Percentiles rank a stretch among this genome's conserved stretches.
Evolutionary conservation across 2,113 vertebrate species (phyloP).

Genomic region (Paramisgurnus dabryanus): DNA sequence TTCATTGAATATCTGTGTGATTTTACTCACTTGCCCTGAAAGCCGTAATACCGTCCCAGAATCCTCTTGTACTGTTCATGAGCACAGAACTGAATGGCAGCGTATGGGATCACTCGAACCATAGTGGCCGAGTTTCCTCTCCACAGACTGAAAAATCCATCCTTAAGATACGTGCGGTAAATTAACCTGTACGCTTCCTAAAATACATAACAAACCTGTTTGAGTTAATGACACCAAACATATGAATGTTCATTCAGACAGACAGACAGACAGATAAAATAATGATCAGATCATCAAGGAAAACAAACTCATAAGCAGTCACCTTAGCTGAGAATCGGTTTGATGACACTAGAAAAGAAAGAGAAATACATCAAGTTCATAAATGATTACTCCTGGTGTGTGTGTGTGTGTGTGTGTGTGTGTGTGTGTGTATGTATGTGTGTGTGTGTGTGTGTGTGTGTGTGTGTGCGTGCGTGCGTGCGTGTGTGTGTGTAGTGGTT

Average conservation of each 20-base stretch:
- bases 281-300: too few species aligned
- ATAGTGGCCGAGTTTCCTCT: slow-evolving; percentile 97
- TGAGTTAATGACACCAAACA: too few species aligned
- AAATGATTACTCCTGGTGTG: not conserved
- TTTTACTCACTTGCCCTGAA: slow-evolving; percentile 86
- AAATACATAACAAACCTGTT: not conserved
- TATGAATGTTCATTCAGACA: too few species aligned
- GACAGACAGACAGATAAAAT: not conserved
- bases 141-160: slow-evolving; percentile 95
- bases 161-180: slow-evolving; percentile 90
- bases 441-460: not conserved
- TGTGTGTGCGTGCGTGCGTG: not conserved
- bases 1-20: too few species aligned
- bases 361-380: slow-evolving; percentile 3
- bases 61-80: slow-evolving; percentile 93
- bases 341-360: slow-evolving; percentile 87
- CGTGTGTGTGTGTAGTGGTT: not conserved
- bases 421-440: not conserved
- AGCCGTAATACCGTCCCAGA: slow-evolving; percentile 88
- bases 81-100: slow-evolving; percentile 96
- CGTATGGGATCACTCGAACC: slow-evolving; percentile 94
- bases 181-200: slow-evolving; percentile 94
- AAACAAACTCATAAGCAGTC: slow-evolving; percentile 59
- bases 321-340: slow-evolving; percentile 97
- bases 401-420: not conserved